phyloP scores from a whole-genome alignment of 2,888 invertebrate genomes.

The Muschampia plurimacula region DNA sequence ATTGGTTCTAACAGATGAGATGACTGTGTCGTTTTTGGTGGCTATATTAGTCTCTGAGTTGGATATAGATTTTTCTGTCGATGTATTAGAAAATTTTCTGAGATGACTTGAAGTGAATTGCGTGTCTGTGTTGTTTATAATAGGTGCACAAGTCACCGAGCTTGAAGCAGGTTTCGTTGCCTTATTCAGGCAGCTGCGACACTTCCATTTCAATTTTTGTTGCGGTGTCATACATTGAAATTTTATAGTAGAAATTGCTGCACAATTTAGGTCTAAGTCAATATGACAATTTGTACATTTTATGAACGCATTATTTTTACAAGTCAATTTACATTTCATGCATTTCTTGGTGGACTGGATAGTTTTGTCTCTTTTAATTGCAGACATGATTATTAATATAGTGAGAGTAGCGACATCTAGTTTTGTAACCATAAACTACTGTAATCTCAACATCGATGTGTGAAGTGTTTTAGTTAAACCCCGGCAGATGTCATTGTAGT shows the following conservation, averaged over 20 bases:
- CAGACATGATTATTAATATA: neutral
- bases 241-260: neutral
- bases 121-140: neutral
- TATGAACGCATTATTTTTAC: neutral
- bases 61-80: neutral
- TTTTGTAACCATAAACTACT: neutral
- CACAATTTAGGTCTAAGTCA: neutral
- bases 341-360: neutral
- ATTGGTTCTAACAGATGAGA: too few relatives aligned
- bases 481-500: too few relatives aligned
- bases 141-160: neutral
- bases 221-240: slow-evolving; percentile 1
- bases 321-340: neutral
- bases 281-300: neutral
- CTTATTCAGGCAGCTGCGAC: neutral
- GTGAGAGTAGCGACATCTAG: neutral
- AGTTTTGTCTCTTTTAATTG: neutral
- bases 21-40: neutral
- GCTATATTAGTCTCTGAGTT: neutral
- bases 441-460: too few relatives aligned
- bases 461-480: too few relatives aligned
- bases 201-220: neutral
- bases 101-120: neutral
- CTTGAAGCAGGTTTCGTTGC: neutral
- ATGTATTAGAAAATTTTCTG: neutral